Evolutionary conservation across 2,888 invertebrate species (phyloP), one percentile per base, ranked within the genome.

Genomic region (Fragum fragum): DNA sequence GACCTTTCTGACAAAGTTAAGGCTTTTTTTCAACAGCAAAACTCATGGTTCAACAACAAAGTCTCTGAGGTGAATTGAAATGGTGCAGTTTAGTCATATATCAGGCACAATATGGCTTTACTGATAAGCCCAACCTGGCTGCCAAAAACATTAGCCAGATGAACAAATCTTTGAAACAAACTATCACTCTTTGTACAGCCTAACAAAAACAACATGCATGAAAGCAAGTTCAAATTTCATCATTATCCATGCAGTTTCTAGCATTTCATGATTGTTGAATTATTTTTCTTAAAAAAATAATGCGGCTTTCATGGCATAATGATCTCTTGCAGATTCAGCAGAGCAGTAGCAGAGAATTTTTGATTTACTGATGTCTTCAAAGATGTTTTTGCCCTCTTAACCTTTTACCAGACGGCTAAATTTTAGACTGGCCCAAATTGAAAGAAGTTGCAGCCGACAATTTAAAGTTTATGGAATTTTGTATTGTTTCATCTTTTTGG

Each of bases 101-200:
- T 36, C 32, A 36, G 32, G 32, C 9, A 9, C 32, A 36, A 36
- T 36, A 36, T 36, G 32, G 32, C 32, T 47, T 47, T 47, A n/a
- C 47, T 47, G 47, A 47, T 47, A 47, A 47, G 47, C 47, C 47
- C 2, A 18, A 47, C n/a, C 14, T 14, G 7, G 7, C 2, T n/a
- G 2, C 47, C 18, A 47, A 47, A 18, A 14, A 47, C 47, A 47
- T 36, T 36, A 6, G 47, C 2, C 16, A 18, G 47, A 9, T 47
- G 47, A 47, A 47, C 16, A 47, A 47, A 47, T 47, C 47, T 18
- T 39, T 14, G 16, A 47, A 47, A 47, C 47, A 47, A 47, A 47
- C 47, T 47, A 47, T 47, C 47, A 47, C 47, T 47, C 47, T 47
- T 47, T 47, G 47, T 47, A 14, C 47, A 47, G 47, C 47, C 47